These are phyloP conservation scores for Cheilosia pagana DNA, from an alignment of 2,888 invertebrate genomes.

Conservation along the genomic window DNA sequence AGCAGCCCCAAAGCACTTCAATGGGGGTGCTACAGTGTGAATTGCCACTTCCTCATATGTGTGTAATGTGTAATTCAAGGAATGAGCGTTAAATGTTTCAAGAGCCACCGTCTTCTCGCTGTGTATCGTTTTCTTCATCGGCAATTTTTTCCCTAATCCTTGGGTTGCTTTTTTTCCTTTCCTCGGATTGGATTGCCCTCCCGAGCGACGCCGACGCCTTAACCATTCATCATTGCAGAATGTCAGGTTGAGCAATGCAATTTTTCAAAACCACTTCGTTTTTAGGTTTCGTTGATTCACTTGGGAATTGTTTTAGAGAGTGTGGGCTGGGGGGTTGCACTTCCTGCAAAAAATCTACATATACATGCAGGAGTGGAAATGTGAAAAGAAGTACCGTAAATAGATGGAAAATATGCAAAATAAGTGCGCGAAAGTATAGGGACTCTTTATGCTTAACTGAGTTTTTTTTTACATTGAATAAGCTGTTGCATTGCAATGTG, in stretches of 20 bases:
- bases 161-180: not conserved
- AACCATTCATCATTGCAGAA: conserved; percentile 40
- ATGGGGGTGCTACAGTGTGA: conserved; percentile 42
- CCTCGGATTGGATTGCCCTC: conserved; percentile 28
- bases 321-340: not conserved
- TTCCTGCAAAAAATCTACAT: not conserved
- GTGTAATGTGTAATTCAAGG: conserved; percentile 45
- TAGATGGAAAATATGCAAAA: conserved; percentile 53
- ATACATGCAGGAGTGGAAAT: conserved; percentile 7
- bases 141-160: not conserved
- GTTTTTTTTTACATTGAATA: conserved; percentile 31
- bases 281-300: conserved; percentile 15
- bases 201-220: not conserved
- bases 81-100: conserved; percentile 45
- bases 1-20: conserved; percentile 6
- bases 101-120: conserved; percentile 22
- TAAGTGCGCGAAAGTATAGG: conserved; percentile 30
- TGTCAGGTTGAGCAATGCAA: conserved; percentile 61
- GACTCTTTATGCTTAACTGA: conserved; percentile 32
- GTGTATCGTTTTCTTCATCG: conserved; percentile 7
- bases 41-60: conserved; percentile 50
- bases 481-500: conserved; percentile 52
- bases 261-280: conserved; percentile 25
- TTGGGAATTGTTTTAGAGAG: not conserved
- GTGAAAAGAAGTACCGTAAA: no score